Percentiles rank a stretch among this genome's conserved stretches.
phyloP scores from a whole-genome alignment of 2,888 invertebrate species.

The Luperina testacea region DNA sequence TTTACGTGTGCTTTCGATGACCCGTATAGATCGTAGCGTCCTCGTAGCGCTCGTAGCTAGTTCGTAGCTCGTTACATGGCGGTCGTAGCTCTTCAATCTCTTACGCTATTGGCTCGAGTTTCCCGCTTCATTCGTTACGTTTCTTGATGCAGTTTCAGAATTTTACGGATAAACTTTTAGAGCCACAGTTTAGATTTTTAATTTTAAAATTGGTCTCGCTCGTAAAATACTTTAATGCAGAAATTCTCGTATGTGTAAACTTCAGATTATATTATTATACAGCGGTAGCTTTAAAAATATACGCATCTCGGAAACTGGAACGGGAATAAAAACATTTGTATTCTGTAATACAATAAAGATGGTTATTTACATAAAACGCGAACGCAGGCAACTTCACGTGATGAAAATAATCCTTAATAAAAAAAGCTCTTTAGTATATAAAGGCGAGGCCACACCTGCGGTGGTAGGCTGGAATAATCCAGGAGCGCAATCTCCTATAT shows the following conservation, averaged over 20 bases:
- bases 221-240: constrained; percentile 14
- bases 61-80: constrained; percentile 75
- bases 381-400: constrained; percentile 54
- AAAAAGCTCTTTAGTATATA: constrained; percentile 63
- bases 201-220: constrained; percentile 8
- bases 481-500: constrained; percentile 76
- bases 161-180: constrained; percentile 20
- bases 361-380: constrained; percentile 60
- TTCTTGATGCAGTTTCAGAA: constrained; percentile 51
- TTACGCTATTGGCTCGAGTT: constrained; percentile 74
- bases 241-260: constrained; percentile 6
- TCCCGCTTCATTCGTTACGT: constrained; percentile 64
- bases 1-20: constrained; percentile 67
- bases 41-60: constrained; percentile 65
- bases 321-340: constrained; percentile 58
- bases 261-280: constrained; percentile 24
- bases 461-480: constrained; percentile 66
- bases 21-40: constrained; percentile 69
- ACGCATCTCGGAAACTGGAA: constrained; percentile 31
- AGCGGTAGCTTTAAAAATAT: constrained; percentile 28
- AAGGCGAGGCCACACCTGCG: constrained; percentile 69
- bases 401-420: constrained; percentile 68
- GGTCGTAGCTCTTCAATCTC: constrained; percentile 78
- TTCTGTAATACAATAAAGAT: constrained; percentile 19
- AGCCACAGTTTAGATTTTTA: constrained; percentile 8